phyloP scores from a whole-genome alignment of 2,113 vertebrate species.

The Trichomycterus rosablanca region DNA sequence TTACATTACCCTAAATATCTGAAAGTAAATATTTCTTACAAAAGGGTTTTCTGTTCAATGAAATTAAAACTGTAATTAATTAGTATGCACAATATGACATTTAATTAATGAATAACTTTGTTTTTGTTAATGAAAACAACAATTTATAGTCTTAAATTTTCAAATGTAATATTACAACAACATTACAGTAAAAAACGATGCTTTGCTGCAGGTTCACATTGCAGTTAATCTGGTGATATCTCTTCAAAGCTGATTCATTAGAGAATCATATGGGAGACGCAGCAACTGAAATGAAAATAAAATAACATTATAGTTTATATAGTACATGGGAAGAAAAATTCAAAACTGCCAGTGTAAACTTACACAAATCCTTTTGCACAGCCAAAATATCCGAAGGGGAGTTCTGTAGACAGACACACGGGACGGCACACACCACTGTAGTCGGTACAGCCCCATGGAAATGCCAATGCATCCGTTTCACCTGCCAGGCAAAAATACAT shows the following conservation, averaged over 20 bases:
- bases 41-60: no score
- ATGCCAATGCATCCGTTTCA: constrained; percentile 1
- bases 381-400: constrained; percentile 44
- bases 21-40: no score
- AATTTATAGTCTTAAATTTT: no score
- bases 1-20: no score
- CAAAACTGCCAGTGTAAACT: constrained; percentile 15
- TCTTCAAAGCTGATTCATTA: background rate
- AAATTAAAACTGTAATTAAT: no score
- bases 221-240: no score
- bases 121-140: no score
- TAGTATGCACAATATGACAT: no score
- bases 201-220: no score
- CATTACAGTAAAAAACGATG: constrained; percentile 2
- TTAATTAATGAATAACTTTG: no score
- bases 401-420: constrained; percentile 45
- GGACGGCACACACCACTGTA: constrained; percentile 50
- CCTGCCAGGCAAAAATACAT: constrained; percentile 21
- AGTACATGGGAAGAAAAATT: background rate
- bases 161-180: no score
- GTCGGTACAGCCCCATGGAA: constrained; percentile 50
- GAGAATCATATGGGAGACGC: constrained; percentile 35
- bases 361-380: constrained; percentile 53
- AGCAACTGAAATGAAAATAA: constrained; percentile 43
- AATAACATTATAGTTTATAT: background rate